Evolutionary conservation across 2,113 vertebrate genomes (phyloP), one percentile per base, ranked within the genome.

Genomic region (Stomatorhinus ivindoensis): DNA sequence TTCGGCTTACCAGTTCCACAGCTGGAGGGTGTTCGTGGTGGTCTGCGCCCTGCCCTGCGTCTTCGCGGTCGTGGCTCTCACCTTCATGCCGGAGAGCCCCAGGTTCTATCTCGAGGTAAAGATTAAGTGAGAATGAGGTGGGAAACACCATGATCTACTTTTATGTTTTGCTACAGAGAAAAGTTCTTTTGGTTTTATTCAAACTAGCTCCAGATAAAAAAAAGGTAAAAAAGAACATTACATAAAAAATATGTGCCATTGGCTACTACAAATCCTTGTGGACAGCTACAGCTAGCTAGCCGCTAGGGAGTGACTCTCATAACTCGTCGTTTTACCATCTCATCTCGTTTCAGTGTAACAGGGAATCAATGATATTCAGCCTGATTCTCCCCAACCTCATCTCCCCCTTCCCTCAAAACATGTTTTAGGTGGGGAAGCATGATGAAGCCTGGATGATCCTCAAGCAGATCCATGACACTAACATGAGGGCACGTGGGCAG

Each of bases 371-470:
- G 42, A 24, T 24, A 47, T 24, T 84, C 21, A 46, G 21, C 21
- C 82, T 84, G 44, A 84, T 47, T 84, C 82, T 84, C 21, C 42
- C 31, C 35, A 19, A 65, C n/a, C 61, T 65, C 11, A 65, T 44
- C 15, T 5, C 31, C 19, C 80, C 39, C 44, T 19, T 11, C 42
- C 42, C 82, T 4, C 73, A 35, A 80, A 80, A 80, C 53, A 39
- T n/a, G 2, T 47, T 84, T 47, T n/a, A 84, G 82, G 93, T 97
- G 93, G 98, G 98, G 92, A 99, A 99, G 92, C 98, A 99, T 42
- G 98, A 99, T 76, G 98, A 99, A 95, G 98, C 98, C 86, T 99
- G 98, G 98, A 99, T 99, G 98, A 98, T 99, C 95, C 97, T 99
- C 93, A 99, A 99, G 93, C 97, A 98, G 94, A 99, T 99, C 93